phyloP scores from a whole-genome alignment of 1,140 invertebrate species.

The Drosophila baimaii region DNA sequence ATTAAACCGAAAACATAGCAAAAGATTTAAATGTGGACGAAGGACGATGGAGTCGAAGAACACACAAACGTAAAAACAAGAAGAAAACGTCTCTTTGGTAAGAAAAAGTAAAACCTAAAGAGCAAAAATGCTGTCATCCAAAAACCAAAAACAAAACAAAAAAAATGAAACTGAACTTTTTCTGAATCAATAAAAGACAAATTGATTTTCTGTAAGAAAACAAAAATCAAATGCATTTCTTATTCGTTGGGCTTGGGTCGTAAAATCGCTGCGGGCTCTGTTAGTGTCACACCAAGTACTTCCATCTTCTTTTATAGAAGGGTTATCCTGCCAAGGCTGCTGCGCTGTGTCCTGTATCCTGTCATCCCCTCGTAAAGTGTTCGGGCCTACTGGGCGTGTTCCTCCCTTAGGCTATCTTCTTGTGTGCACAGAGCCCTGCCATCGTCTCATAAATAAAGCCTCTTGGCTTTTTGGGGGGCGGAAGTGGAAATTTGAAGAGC shows the following conservation, averaged over 20 bases:
- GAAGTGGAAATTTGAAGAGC: constrained; percentile 23
- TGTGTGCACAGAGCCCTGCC: background rate
- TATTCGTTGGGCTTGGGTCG: background rate
- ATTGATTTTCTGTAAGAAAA: constrained; percentile 84
- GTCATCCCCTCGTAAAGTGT: constrained; percentile 17
- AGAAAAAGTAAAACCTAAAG: constrained; percentile 60
- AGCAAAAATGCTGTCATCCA: constrained; percentile 80
- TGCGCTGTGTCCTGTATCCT: background rate
- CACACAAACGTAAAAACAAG: constrained; percentile 42
- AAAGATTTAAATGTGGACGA: constrained; percentile 64
- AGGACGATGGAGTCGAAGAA: constrained; percentile 32
- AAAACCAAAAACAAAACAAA: constrained; percentile 61
- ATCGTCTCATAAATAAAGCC: constrained; percentile 33
- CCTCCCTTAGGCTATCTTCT: constrained; percentile 20
- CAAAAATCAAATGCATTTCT: constrained; percentile 55
- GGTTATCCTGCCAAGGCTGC: constrained; percentile 5
- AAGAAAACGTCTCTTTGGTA: constrained; percentile 67
- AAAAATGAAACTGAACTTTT: constrained; percentile 80
- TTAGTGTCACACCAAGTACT: background rate
- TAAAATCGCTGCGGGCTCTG: background rate
- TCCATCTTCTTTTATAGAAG: background rate
- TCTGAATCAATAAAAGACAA: constrained; percentile 84
- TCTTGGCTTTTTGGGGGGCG: constrained; percentile 1
- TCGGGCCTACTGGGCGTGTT: constrained; percentile 9
- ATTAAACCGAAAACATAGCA: constrained; percentile 67